A percentile compares a stretch with the other conserved stretches of the same genome.
These are phyloP conservation scores for Lasioglossum morio DNA, from an alignment of 2,888 invertebrate species.

Conservation along the genomic window DNA sequence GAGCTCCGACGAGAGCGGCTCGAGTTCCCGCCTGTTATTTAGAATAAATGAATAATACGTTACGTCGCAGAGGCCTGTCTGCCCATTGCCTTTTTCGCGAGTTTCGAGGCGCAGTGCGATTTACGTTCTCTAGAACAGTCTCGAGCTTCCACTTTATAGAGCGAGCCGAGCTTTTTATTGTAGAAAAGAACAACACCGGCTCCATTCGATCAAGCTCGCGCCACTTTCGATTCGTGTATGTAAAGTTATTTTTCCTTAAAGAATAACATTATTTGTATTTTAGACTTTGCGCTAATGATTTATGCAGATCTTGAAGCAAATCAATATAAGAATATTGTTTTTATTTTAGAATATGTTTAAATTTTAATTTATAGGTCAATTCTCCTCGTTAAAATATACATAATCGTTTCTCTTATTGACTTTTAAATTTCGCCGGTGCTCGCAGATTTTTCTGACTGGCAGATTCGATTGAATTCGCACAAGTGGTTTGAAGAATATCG, in stretches of 20 bases:
- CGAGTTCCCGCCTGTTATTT: conserved; percentile 54
- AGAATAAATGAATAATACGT: conserved; percentile 40
- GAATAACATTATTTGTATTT: too few relatives aligned
- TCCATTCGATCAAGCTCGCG: neutral
- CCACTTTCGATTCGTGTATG: neutral
- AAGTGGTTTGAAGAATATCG: neutral
- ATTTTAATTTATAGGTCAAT: neutral
- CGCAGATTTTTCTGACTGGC: neutral
- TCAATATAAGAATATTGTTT: neutral
- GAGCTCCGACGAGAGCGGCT: conserved; percentile 46
- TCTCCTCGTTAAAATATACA: neutral
- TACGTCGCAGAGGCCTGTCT: neutral
- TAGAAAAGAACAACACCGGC: neutral
- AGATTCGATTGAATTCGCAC: neutral
- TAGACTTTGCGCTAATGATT: too few relatives aligned
- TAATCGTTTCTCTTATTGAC: neutral
- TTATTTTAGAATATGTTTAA: neutral
- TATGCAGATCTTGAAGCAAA: too few relatives aligned
- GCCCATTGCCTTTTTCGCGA: neutral
- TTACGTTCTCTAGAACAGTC: neutral
- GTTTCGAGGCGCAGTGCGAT: neutral
- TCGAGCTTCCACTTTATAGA: neutral
- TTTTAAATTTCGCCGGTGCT: neutral
- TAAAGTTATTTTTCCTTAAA: neutral
- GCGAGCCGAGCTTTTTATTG: neutral